Evolutionary conservation across 1,140 invertebrate species (phyloP), one percentile per base, ranked within the genome.

Genomic region (Anastrepha ludens): DNA sequence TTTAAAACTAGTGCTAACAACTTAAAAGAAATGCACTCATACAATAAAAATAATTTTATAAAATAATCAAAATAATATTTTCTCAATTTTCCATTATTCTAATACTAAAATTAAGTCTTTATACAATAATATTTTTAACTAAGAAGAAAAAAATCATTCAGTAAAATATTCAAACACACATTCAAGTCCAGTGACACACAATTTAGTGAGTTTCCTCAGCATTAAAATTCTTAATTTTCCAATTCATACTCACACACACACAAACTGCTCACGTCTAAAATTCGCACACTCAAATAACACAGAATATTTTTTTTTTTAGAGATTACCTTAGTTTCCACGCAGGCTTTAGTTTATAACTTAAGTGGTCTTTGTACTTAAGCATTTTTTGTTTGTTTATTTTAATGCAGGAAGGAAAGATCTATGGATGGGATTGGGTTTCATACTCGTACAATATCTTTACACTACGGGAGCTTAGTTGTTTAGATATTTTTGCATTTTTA

Each of bases 301-400:
- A 55, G 11, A 55, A 8, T 55, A 55, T 55, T 55, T 0, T 81
- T 81, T 81, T 4, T 47, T 55, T 74, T n/a, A 74, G 5, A 62
- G 60, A 74, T 74, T 81, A 81, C 74, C 74, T 81, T 81, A 7
- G 50, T 47, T 81, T 81, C 74, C 74, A 55, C 74, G 74, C 6
- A 81, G 47, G 44, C 74, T 81, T 81, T 55, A 86, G 41, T 86
- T 29, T 9, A 2, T 44, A 86, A 39, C 62, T 62, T 55, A 86
- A 86, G 20, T 44, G 13, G 13, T 39, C 50, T 86, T 29, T 29
- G 29, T 29, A 29, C 39, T 9, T 60, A 65, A 41, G 44, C 13
- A 62, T 86, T 86, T 62, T 62, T 29, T 55, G 50, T 81, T 81
- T 20, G 1, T 29, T 29, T 29, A 29, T 29, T 29, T 29, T 81